A percentile compares a stretch with the other conserved stretches of the same genome.
These are phyloP conservation scores for Cheirogaleus medius DNA, from an alignment of 2,113 vertebrate genomes.

Conservation along the genomic window DNA sequence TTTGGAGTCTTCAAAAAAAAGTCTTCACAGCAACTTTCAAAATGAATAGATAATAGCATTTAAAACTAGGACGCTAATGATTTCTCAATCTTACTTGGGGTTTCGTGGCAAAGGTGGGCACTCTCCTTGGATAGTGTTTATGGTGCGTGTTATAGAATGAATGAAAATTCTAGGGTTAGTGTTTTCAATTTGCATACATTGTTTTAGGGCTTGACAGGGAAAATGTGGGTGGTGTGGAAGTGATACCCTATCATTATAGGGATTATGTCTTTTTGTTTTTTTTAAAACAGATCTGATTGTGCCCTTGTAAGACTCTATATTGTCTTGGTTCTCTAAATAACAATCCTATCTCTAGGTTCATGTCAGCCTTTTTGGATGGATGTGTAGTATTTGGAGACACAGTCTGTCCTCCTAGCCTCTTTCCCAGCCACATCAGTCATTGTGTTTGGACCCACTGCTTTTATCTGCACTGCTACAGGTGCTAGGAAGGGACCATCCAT, in stretches of 20 bases:
- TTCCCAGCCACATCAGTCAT: neutral
- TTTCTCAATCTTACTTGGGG: neutral
- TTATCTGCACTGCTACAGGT: neutral
- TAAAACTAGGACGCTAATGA: neutral
- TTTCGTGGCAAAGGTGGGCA: neutral
- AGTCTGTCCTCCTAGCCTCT: no score
- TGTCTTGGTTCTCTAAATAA: neutral
- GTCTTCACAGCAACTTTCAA: neutral
- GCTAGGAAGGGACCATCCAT: neutral
- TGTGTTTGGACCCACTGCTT: neutral
- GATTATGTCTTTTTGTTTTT: neutral
- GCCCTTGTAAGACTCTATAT: neutral
- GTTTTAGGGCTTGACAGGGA: neutral
- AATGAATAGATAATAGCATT: neutral
- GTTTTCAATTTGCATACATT: neutral
- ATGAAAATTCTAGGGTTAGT: neutral
- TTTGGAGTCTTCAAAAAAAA: neutral
- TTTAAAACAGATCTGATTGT: neutral
- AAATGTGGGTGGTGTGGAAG: neutral
- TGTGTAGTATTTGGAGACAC: neutral
- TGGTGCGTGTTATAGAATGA: neutral
- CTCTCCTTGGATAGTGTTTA: neutral
- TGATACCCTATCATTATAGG: neutral
- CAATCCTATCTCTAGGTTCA: neutral
- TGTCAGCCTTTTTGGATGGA: neutral